A percentile compares a stretch with the other conserved stretches of the same genome.
Conservation (phyloP, 2,113 vertebrate species). For the Oncorhynchus kisutch region DNA sequence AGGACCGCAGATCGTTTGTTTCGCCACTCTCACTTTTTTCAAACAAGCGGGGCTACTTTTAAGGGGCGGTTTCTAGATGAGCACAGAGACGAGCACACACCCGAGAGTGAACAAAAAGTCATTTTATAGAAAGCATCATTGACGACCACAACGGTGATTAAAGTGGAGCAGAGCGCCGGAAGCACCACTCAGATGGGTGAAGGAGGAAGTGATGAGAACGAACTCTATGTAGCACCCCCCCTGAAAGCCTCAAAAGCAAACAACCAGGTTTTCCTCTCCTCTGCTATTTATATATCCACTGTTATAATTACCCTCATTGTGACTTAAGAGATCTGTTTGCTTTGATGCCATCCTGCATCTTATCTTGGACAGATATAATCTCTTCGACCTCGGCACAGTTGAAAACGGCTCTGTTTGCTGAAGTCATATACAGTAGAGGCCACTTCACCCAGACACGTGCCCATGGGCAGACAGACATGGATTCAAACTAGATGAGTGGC, state of each 20-base stretch:
- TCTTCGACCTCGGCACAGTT: background rate
- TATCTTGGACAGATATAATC: background rate
- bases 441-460: background rate
- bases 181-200: conserved; percentile 52
- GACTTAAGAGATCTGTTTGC: conserved; percentile 17
- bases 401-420: background rate
- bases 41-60: conserved; percentile 70
- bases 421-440: background rate
- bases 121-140: conserved; percentile 65
- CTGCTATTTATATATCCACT: conserved; percentile 42
- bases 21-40: conserved; percentile 68
- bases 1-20: conserved; percentile 63
- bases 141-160: conserved; percentile 67
- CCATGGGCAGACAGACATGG: background rate
- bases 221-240: conserved; percentile 12
- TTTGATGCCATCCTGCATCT: conserved; percentile 20
- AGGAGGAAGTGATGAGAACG: conserved; percentile 64
- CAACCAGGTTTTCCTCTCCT: conserved; percentile 53
- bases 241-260: conserved; percentile 60
- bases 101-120: conserved; percentile 69
- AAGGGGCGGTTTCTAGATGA: conserved; percentile 62
- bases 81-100: conserved; percentile 60
- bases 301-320: conserved; percentile 16
- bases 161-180: conserved; percentile 65
- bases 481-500: background rate